Evolutionary conservation across 2,113 vertebrate genomes (phyloP).

Genomic region (Cisticola juncidis): DNA sequence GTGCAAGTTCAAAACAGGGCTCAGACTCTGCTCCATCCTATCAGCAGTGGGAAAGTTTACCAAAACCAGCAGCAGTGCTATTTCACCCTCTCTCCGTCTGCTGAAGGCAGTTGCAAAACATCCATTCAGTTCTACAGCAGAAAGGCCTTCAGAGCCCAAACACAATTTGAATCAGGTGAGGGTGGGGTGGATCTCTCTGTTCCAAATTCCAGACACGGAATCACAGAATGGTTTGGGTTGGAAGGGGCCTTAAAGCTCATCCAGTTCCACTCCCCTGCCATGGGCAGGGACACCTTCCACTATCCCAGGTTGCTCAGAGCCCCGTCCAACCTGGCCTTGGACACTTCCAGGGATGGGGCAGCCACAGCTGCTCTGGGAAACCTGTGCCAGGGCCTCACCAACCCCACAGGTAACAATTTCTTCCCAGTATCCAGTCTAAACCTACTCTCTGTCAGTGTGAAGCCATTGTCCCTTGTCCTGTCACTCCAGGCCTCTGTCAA

Average conservation of each 20-base stretch:
- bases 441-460: background rate
- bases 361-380: background rate
- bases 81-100: background rate
- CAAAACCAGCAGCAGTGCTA: background rate
- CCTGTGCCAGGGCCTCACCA: background rate
- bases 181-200: background rate
- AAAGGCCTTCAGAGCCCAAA: background rate
- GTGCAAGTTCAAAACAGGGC: background rate
- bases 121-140: background rate
- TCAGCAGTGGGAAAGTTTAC: background rate
- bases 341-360: background rate
- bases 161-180: background rate
- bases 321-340: rapidly evolving
- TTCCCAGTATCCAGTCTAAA: rapidly evolving
- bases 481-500: background rate
- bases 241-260: background rate
- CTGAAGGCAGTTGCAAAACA: background rate
- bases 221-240: background rate
- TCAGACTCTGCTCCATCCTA: background rate
- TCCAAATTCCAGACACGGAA: background rate
- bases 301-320: rapidly evolving
- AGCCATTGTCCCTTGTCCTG: background rate
- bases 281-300: background rate
- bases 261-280: background rate
- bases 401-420: background rate